Base-by-base conservation (phyloP, 2,113 vertebrate species). In the Dasyornis broadbenti region DNA sequence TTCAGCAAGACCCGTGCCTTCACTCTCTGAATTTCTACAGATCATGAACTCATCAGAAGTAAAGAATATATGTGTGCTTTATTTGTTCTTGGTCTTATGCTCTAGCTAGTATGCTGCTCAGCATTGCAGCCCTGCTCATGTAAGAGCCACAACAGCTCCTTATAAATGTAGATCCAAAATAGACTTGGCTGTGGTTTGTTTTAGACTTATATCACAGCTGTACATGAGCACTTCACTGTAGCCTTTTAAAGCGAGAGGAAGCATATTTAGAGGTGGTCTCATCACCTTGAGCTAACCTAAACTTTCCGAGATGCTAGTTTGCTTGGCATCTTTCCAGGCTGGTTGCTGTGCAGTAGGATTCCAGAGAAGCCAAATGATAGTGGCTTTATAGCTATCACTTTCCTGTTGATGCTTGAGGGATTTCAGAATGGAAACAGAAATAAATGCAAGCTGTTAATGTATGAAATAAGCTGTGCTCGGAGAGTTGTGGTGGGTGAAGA, bases 401-500 rank as follows among this genome's bases (percentile, higher is more conserved):
- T 95, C 47, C 75, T 59, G 19, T 49, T 1, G 0, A 28, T 91
- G 80, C 91, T 65, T 18, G 47, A 93, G 82, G 37, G 63, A 70
- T 85, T 95, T 83, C 39, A 70, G 84, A 91, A 76, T 85, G 78
- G 94, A 94, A 94, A 71, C 49, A 83, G 66, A 82, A 90, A 69
- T 68, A 79, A 94, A 72, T 82, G 72, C 22, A 60, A 64, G 45
- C 49, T 35, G 40, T 87, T 89, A 80, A 80, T 21, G 22, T 60
- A 72, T 49, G 73, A 53, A 82, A 63, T 64, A 26, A 90, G 26
- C 53, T 65, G 22, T 70, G 15, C 26, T 64, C 3, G 0, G 30
- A 47, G 64, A 42, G 22, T n/a, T 66, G 19, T 21, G 16, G n/a
- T 56, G 42, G 66, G 14, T 77, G 59, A 82, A 85, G 59, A 70